Evolutionary conservation across 2,113 vertebrate genomes (phyloP), one percentile per base, ranked within the genome.

Genomic region (Procavia capensis): DNA sequence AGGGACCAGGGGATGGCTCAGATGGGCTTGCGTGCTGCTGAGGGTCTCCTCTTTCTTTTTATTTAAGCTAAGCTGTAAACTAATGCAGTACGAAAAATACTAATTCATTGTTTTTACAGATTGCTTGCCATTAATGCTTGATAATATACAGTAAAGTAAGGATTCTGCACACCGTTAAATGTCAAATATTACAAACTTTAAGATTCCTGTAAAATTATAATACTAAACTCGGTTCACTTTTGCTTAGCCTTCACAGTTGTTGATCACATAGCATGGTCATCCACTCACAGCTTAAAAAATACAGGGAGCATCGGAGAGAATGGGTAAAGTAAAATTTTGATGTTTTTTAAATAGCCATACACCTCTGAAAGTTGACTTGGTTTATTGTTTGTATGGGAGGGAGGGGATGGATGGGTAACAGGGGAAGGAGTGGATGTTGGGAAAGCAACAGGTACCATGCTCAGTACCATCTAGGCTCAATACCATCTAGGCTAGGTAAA

Each of bases 261-360:
- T 97, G 97, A 97, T 97, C 97, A 97, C 97, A 97, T 97, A 97
- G 97, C 96, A 96, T 97, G 97, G 97, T 97, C 97, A 97, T 97
- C 97, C 96, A 97, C 95, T 97, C 97, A 97, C 97, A 96, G 95
- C 97, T 97, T 97, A 96, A 96, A 97, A 97, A 94, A 97, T 96
- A 97, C 93, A 97, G 95, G 97, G 97, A 97, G 97, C 97, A 97
- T 96, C 97, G 97, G 93, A 97, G 94, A 97, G 96, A 97, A 97
- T 97, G 97, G 97, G 97, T 97, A 97, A 97, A 97, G 97, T 97
- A 97, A 97, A 96, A 94, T 97, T 97, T 97, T 97, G 97, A 97
- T 97, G 96, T 97, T 97, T 97, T 97, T 97, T 95, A 97, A 96
- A 96, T 97, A 97, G 95, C 96, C 72, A 90, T 97, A 94, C 97